Percentiles rank a stretch among this genome's conserved stretches.
Evolutionary conservation across 2,113 vertebrate genomes (phyloP).

Genomic region (Panthera tigris): DNA sequence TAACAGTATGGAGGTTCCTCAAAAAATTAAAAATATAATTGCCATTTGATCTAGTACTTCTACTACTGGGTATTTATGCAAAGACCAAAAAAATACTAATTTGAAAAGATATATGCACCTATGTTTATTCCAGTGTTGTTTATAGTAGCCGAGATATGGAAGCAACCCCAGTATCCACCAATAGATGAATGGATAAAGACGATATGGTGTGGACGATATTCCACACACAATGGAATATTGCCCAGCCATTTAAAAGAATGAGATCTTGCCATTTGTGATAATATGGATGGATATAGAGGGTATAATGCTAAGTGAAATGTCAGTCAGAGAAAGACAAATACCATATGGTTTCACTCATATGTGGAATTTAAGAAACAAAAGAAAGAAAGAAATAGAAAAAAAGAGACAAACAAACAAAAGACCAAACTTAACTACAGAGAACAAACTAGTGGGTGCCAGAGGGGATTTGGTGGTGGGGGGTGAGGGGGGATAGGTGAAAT

Average conservation of each 20-base stretch:
- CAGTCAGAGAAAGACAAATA: neutral
- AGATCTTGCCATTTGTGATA: neutral
- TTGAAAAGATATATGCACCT: neutral
- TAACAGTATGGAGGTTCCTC: neutral
- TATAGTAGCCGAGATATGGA: neutral
- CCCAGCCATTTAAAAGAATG: neutral
- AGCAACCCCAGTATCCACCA: neutral
- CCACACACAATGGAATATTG: neutral
- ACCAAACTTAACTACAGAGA: neutral
- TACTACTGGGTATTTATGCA: neutral
- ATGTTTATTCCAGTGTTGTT: neutral
- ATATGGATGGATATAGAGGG: neutral
- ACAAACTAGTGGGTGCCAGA: neutral
- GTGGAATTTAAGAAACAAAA: neutral
- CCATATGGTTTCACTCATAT: neutral
- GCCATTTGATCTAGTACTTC: neutral
- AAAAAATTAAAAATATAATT: neutral
- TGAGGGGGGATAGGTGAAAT: neutral
- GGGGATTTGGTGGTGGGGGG: neutral
- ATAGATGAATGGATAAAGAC: neutral
- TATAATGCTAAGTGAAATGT: neutral
- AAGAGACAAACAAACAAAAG: neutral
- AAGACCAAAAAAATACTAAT: neutral
- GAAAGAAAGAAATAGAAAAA: neutral
- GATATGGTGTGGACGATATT: neutral